Conservation (phyloP, 37 sponge, comb jelly and placozoan species). For the Haliclona indistincta region DNA sequence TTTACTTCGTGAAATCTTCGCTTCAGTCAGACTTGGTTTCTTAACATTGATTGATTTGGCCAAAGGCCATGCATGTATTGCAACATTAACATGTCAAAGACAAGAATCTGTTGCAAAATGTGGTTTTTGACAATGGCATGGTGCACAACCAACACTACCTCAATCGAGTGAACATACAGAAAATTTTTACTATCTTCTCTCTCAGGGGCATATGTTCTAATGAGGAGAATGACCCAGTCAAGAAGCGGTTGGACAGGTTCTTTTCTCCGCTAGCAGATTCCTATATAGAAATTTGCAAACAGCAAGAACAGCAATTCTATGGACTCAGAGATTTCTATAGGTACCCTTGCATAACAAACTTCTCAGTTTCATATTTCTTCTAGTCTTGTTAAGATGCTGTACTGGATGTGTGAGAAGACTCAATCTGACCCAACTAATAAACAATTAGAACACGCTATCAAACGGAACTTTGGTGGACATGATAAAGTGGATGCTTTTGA, state of each 20-base stretch:
- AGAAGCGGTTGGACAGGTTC: constrained; percentile 25
- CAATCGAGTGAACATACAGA: too few species aligned
- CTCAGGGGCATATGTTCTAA: constrained; percentile 69
- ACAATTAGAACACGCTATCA: constrained; percentile 83
- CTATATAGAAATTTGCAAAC: constrained; percentile 52
- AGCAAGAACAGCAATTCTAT: constrained; percentile 53
- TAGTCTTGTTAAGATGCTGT: constrained; percentile 94
- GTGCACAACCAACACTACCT: too few species aligned
- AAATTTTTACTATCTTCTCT: too few species aligned
- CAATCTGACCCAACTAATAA: constrained; percentile 18
- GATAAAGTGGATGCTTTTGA: constrained; percentile 21
- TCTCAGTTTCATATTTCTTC: too few species aligned
- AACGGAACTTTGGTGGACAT: constrained; percentile 89
- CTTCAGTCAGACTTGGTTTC: too few species aligned
- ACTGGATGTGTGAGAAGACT: constrained; percentile 66
- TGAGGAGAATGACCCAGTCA: constrained; percentile 42
- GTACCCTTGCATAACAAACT: too few species aligned
- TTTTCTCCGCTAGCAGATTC: constrained; percentile 67
- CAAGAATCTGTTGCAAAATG: too few species aligned
- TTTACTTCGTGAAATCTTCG: too few species aligned
- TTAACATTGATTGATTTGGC: too few species aligned
- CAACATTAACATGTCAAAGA: too few species aligned
- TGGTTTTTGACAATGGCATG: too few species aligned
- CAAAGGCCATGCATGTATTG: too few species aligned
- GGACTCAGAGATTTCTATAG: constrained; percentile 94